Conservation (phyloP, 2,113 vertebrate genomes). For the Campylomormyrus numenius region DNA sequence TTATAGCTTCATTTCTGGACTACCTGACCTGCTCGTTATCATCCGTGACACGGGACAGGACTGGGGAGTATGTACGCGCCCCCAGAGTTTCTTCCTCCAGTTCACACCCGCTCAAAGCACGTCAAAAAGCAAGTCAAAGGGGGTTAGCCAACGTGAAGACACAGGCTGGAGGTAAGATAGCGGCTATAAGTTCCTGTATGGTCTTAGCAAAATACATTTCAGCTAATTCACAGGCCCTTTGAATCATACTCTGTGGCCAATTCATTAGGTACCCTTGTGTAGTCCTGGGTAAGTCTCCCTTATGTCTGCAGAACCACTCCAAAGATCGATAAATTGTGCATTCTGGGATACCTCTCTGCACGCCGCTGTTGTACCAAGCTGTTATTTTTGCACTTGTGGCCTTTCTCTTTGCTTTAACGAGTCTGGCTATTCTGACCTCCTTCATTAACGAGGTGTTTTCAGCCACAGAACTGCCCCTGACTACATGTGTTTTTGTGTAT, state of each 20-base stretch:
- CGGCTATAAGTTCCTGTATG: background rate
- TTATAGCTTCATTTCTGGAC: background rate
- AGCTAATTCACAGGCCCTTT: background rate
- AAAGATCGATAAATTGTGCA: background rate
- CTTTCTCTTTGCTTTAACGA: background rate
- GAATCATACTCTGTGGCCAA: background rate
- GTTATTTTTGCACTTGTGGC: background rate
- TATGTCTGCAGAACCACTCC: background rate
- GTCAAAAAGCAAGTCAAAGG: background rate
- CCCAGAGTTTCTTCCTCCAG: background rate
- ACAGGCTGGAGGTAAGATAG: background rate
- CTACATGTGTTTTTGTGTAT: background rate
- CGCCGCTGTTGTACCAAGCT: background rate
- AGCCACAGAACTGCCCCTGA: background rate
- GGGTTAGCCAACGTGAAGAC: background rate
- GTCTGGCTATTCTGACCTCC: background rate
- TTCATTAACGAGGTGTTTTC: background rate
- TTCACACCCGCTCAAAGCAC: background rate
- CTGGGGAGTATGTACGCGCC: background rate
- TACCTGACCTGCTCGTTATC: background rate
- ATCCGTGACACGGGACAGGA: background rate
- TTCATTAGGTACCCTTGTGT: background rate
- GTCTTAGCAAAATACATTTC: background rate
- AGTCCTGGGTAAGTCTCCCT: background rate
- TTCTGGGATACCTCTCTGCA: background rate